These are phyloP conservation scores for Anodontia alba DNA, from an alignment of 2,888 invertebrate genomes.

Conservation along the genomic window DNA sequence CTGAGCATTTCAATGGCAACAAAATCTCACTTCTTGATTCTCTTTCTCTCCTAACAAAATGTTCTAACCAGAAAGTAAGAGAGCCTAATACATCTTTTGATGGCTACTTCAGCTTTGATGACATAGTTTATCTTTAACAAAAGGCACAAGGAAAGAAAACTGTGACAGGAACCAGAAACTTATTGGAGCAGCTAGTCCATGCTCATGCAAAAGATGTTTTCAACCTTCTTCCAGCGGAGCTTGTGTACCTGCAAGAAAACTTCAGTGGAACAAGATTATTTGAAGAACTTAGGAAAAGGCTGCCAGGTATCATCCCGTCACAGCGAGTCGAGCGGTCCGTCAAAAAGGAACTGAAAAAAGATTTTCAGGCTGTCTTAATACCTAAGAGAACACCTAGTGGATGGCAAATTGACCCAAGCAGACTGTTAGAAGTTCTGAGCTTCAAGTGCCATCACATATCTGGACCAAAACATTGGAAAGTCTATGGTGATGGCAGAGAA, in stretches of 20 bases:
- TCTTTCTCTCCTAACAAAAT: not conserved
- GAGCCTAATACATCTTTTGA: not conserved
- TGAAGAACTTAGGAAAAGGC: not conserved
- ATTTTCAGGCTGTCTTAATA: not conserved
- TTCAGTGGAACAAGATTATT: not conserved
- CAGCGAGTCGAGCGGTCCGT: not conserved
- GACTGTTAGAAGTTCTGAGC: not conserved
- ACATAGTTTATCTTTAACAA: not conserved
- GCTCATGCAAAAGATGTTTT: not conserved
- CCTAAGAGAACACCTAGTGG: slow-evolving; percentile 5
- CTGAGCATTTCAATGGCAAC: not conserved
- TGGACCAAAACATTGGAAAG: not conserved
- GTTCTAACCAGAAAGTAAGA: not conserved
- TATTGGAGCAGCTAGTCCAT: not conserved
- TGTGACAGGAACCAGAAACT: not conserved
- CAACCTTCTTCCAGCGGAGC: not conserved
- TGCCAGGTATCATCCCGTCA: not conserved
- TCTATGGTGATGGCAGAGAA: not conserved
- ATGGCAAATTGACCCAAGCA: not conserved
- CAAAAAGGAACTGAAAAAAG: not conserved
- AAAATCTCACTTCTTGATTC: not conserved
- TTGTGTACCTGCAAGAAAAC: not conserved
- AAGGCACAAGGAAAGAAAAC: not conserved
- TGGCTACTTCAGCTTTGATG: not conserved
- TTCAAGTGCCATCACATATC: not conserved